Evolutionary conservation across 2,113 vertebrate genomes (phyloP).

Genomic region (Gulo gulo): DNA sequence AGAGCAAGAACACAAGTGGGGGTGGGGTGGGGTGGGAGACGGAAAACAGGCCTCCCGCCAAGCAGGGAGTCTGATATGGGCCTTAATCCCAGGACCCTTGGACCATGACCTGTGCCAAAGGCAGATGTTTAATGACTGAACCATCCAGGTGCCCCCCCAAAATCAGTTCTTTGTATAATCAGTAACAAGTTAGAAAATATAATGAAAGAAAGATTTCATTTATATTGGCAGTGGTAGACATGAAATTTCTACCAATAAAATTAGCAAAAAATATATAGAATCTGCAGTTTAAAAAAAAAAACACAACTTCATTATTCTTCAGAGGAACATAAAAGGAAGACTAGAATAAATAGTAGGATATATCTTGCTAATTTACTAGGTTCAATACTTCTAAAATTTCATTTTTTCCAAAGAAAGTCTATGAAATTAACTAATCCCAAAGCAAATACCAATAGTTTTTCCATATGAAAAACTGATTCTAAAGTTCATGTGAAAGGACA

Average conservation of each 20-base stretch:
- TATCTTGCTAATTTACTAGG: neutral
- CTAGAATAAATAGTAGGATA: neutral
- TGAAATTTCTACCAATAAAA: neutral
- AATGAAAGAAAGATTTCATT: neutral
- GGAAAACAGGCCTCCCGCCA: no score
- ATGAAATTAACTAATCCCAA: neutral
- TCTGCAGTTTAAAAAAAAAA: neutral
- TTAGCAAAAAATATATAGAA: neutral
- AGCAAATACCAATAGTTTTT: neutral
- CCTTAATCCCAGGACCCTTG: no score
- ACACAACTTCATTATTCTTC: neutral
- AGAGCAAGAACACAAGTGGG: no score
- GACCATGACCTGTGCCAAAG: no score
- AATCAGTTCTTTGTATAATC: neutral
- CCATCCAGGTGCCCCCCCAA: no score
- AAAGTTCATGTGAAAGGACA: neutral
- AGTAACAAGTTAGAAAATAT: neutral
- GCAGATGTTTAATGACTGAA: no score
- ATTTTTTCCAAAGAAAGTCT: neutral
- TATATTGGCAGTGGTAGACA: neutral
- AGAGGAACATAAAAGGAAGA: neutral
- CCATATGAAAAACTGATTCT: neutral
- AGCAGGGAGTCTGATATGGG: no score
- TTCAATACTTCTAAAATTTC: neutral
- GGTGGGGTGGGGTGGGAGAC: no score